Base-by-base conservation (phyloP, 2,113 vertebrate species). In the Uria aalge region DNA sequence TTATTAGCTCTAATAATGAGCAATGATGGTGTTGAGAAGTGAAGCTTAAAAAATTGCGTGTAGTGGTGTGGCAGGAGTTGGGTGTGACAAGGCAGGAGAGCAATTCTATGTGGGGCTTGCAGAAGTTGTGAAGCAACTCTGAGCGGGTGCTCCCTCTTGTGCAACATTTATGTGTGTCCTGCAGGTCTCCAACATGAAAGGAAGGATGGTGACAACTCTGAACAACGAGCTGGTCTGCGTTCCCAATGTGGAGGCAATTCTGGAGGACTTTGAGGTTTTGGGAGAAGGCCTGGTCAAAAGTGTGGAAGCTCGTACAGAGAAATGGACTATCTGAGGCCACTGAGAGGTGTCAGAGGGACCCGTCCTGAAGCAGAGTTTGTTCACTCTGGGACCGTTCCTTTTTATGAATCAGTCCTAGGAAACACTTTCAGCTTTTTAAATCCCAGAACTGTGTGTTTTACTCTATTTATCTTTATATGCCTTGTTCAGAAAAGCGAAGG, bases 161-260 rank as follows among this genome's bases (percentile, higher is more conserved):
- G 4, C 66, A 79, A 17, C 21, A 12, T 91, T 85, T 80, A 4
- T 95, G 5, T 97, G 62, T 90, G 32, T 81, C 30, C 16, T 92
- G 29, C 96, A 99, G 99, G 98, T 98, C 3, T 98, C 99, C 24
- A 98, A 80, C 94, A 86, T 99, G 92, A 98, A 98, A 38, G 99
- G 99, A 47, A 98, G 98, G 19, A 98, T 97, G 63, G 94, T 99
- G 81, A 96, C 98, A 71, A 98, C 97, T 56, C 94, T 86, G 7
- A 98, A 98, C 23, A 97, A 98, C 0, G 96, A 98, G 55, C 97
- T 93, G 8, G 96, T 97, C 50, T 98, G 97, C 0, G 41, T 99
- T 89, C 99, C 99, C 62, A 99, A 99, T 1, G 96, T 99, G 32
- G 99, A 99, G 75, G 99, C 99, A 11, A 99, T 99, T 93, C 92